Conservation (phyloP, 2,113 vertebrate genomes). For the Nothobranchius kuhntae region DNA sequence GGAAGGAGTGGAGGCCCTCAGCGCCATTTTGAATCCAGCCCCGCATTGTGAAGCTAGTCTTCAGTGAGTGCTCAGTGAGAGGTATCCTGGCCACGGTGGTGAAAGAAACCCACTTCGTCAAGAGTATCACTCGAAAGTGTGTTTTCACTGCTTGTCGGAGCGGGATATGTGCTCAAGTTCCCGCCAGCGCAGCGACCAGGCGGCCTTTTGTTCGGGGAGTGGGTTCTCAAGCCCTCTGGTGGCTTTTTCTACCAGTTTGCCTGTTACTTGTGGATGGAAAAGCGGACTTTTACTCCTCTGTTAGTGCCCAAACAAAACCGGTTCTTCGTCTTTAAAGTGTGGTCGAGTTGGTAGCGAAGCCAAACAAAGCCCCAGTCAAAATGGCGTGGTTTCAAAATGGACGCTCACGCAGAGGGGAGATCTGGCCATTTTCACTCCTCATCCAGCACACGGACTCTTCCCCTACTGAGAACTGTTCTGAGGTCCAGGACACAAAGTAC, state of each 20-base stretch:
- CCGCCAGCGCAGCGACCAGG: conserved; percentile 28
- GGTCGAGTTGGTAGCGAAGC: conserved; percentile 30
- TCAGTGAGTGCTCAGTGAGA: conserved; percentile 23
- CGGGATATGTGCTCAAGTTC: conserved; percentile 14
- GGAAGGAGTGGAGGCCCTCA: conserved; percentile 46
- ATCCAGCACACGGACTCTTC: conserved; percentile 56
- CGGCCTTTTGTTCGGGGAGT: conserved; percentile 75
- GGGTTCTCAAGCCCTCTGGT: conserved; percentile 40
- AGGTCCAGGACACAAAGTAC: conserved; percentile 37
- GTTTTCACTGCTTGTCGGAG: conserved; percentile 38
- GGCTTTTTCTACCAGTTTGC: conserved; percentile 44
- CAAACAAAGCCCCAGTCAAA: conserved; percentile 65
- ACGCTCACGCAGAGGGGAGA: conserved; percentile 63
- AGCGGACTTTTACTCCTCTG: conserved; percentile 59
- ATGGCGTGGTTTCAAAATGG: conserved; percentile 84
- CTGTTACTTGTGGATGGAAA: conserved; percentile 55
- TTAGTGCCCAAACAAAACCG: conserved; percentile 34
- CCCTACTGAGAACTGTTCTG: conserved; percentile 61
- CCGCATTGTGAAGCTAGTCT: conserved; percentile 46
- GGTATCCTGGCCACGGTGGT: conserved; percentile 24
- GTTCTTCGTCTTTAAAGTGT: conserved; percentile 21
- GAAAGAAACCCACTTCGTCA: conserved; percentile 39
- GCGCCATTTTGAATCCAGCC: conserved; percentile 80
- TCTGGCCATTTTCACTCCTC: conserved; percentile 6
- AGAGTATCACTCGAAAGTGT: conserved; percentile 19